Percentiles rank a stretch among this genome's conserved stretches.
Conservation (phyloP, 2,797 vertebrate genomes). For the Tarsius wallacei region DNA sequence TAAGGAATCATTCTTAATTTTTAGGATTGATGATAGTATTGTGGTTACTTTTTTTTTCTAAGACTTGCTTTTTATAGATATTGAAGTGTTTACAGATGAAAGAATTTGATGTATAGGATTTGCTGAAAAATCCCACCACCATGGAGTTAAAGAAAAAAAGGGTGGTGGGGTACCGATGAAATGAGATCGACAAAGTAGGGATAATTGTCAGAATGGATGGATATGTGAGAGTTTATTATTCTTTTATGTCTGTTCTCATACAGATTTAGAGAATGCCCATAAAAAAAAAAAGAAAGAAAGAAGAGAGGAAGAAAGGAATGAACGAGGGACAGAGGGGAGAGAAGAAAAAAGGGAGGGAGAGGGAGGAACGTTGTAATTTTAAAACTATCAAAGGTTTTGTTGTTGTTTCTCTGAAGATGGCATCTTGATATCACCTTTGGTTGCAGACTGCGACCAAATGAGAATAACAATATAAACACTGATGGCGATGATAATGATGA, state of each 20-base stretch:
- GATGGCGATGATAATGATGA: rapidly evolving
- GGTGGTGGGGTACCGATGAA: neutral
- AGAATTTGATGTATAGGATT: conserved; percentile 16
- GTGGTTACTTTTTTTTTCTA: neutral
- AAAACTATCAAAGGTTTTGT: neutral
- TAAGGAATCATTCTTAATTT: conserved; percentile 41
- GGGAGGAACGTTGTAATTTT: neutral
- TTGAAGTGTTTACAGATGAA: neutral
- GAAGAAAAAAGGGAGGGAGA: too few species aligned
- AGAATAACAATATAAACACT: too few species aligned
- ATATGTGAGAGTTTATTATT: neutral
- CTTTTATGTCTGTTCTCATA: neutral
- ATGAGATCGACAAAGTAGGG: neutral
- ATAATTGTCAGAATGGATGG: neutral
- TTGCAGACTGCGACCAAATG: neutral
- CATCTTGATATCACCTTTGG: neutral
- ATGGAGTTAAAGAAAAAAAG: neutral
- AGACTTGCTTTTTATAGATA: neutral
- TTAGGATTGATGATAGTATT: neutral
- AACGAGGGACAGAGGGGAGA: too few species aligned
- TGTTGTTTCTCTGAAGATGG: neutral
- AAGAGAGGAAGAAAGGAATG: neutral
- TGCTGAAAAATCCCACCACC: neutral
- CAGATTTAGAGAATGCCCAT: neutral
- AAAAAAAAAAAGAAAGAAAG: neutral